Base-by-base conservation (phyloP, 1,140 invertebrate species). In the Probaryconus sp. region DNA sequence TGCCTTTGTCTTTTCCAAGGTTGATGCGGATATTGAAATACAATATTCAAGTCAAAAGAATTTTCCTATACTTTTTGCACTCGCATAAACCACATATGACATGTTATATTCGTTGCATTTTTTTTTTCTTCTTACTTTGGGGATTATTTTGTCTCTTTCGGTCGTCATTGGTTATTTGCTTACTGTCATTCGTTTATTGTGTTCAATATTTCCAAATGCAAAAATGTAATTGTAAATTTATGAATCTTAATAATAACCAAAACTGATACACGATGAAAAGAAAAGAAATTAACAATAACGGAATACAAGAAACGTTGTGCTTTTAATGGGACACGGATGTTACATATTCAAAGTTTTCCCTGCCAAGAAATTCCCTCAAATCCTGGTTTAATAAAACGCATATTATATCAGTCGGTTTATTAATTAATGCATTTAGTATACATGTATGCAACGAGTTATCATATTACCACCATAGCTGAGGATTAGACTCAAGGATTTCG, bases 11-110 rank as follows among this genome's bases (percentile, higher is more conserved):
- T 24, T 43, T 43, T n/a, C 40, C n/a, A 13, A n/a, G 11, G 11
- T 43, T 24, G 9, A 43, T 24, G 21, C 31, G 17, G 20, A 26
- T 51, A 51, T 51, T 51, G 48, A 51, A 37, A 51, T 51, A 26
- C 48, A 51, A 51, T 51, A 51, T 51, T 38, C 48, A 51, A 51
- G 20, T 20, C 13, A 38, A 51, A 38, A 26, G 48, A 16, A 38
- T 37, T 51, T 24, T 51, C 18, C 31, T 38, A 51, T 38, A 38
- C 38, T 20, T 26, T 38, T 24, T 50, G 30, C 45, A 33, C 45
- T 33, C 28, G 5, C 30, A 20, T 16, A 50, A 50, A 33, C 45
- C 45, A 50, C 45, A 50, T 17, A 13, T n/a, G 45, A 35, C 17
- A 31, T 16, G 24, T 31, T 20, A 50, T n/a, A 50, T 13, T 16